Percentiles rank a stretch among this genome's conserved stretches.
Evolutionary conservation across 2,113 vertebrate genomes (phyloP).

Genomic region (pig (Sus scrofa)): T2T-Sscrofa CM000827.6:101429501-101430000

Average conservation of each 20-base stretch:
- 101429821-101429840: background rate
- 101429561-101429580: background rate
- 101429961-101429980: background rate
- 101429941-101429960: background rate
- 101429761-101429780: background rate
- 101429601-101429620: background rate
- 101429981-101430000: background rate
- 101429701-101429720: conserved; percentile 17
- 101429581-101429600: background rate
- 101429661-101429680: conserved; percentile 3
- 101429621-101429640: conserved; percentile 15
- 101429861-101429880: background rate
- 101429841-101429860: background rate
- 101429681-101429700: background rate
- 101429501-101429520: background rate
- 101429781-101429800: background rate
- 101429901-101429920: background rate
- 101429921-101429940: background rate
- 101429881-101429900: background rate
- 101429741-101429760: background rate
- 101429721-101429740: background rate
- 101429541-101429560: background rate
- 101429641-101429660: background rate
- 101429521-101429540: background rate
- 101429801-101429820: background rate